These are phyloP conservation scores for Ormyrus thymus DNA, from an alignment of 2,888 invertebrate species.

Conservation along the genomic window DNA sequence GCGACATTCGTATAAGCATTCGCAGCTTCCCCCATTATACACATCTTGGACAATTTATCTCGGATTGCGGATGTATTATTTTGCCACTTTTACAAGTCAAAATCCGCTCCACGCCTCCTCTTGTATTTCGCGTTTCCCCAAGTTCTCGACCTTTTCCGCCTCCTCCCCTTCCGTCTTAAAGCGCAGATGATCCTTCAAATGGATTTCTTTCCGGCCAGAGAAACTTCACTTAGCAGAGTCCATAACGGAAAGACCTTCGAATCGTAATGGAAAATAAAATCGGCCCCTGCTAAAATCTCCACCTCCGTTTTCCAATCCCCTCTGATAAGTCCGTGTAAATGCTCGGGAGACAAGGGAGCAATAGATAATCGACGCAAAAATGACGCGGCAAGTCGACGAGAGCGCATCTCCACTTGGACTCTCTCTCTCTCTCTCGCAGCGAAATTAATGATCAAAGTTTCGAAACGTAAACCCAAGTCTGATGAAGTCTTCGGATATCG, in stretches of 20 bases:
- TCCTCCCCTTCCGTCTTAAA: neutral
- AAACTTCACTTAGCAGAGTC: neutral
- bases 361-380: slow-evolving; percentile 34
- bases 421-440: neutral
- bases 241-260: slow-evolving; percentile 19
- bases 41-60: slow-evolving; percentile 14
- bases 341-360: neutral
- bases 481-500: slow-evolving; percentile 48
- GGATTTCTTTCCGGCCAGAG: slow-evolving; percentile 9
- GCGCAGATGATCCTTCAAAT: slow-evolving; percentile 40
- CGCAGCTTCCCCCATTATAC: neutral
- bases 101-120: neutral
- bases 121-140: neutral
- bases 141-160: slow-evolving; percentile 12
- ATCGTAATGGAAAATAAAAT: slow-evolving; percentile 41
- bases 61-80: slow-evolving; percentile 25
- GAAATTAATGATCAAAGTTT: slow-evolving; percentile 55
- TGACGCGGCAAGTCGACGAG: neutral
- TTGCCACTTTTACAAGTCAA: neutral
- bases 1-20: neutral
- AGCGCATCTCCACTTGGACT: too few relatives aligned
- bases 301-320: neutral
- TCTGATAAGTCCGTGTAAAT: neutral
- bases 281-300: neutral
- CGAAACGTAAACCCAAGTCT: slow-evolving; percentile 42